phyloP scores from a whole-genome alignment of 2,113 vertebrate genomes.

The Petrocephalus microphthalmus region DNA sequence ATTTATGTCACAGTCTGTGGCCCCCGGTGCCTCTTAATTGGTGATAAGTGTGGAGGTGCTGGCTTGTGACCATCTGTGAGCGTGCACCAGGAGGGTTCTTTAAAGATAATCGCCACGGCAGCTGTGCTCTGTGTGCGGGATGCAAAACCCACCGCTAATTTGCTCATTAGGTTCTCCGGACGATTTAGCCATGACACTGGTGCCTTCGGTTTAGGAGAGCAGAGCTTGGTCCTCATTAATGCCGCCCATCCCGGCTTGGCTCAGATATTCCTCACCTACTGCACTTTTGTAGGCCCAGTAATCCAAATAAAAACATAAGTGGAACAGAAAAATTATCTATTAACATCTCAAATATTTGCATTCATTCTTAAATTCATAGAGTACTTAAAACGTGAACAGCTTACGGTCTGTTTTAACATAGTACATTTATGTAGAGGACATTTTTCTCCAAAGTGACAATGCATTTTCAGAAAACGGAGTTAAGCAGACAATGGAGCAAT shows the following conservation, averaged over 20 bases:
- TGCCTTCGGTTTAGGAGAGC: not conserved
- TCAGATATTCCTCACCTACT: not conserved
- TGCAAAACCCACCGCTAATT: conserved; percentile 3
- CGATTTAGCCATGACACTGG: not conserved
- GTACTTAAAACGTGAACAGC: not conserved
- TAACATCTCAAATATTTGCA: not conserved
- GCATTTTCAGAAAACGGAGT: not conserved
- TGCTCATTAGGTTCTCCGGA: conserved; percentile 9
- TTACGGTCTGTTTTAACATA: not conserved
- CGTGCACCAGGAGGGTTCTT: conserved; percentile 4
- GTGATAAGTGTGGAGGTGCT: conserved; percentile 6
- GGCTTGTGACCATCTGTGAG: conserved; percentile 20
- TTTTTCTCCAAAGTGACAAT: not conserved
- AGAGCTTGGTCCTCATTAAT: not conserved
- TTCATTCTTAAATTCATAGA: not conserved
- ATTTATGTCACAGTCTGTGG: not conserved
- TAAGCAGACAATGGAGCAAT: not conserved
- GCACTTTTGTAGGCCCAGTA: not conserved
- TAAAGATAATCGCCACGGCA: conserved; percentile 3
- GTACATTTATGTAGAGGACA: not conserved
- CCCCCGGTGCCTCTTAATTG: conserved; percentile 6
- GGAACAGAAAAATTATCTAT: not conserved
- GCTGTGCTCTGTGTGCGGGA: not conserved
- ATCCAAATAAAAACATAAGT: not conserved
- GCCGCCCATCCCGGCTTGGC: not conserved